Base-by-base conservation (phyloP, 2,113 vertebrate species). In the Catharus bicknelli region DNA sequence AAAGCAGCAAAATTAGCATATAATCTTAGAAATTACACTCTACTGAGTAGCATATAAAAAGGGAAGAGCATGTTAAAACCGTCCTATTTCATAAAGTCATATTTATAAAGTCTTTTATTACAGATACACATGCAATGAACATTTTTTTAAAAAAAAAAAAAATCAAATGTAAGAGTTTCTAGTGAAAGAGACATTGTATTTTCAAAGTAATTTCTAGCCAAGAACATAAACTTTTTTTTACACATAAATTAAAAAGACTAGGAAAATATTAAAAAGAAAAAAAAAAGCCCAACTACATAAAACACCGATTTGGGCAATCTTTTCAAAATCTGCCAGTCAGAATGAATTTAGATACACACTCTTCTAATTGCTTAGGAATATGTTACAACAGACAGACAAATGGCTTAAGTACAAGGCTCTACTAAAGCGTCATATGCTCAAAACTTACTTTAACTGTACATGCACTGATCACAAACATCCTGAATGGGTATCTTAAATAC, bases 391-490 rank as follows among this genome's bases (percentile, higher is more conserved):
- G 67, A 84, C 51, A 91, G 83, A 92, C 40, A 96, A 92, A 96
- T 34, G 61, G 86, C 75, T 94, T 87, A 88, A 76, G 42, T 90
- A 92, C 94, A 83, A 85, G 74, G 53, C 58, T 96, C 72, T 88
- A 74, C 40, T 83, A 47, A 94, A 74, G 45, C 15, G 2, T 90
- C 85, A 26, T 55, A 48, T 88, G 36, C 54, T 94, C 53, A 79
- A 95, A 93, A 95, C 77, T 90, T 95, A 86, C 62, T 91, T 75
- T 54, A 96, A 94, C 77, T 97, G 92, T 84, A 53, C 74, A 95
- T 85, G 54, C 77, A 90, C 73, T 90, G 86, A 95, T 79, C 64
- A 89, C 75, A 91, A 75, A 95, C 94, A 91, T 57, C 74, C 30
- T 85, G 87, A 95, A 93, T 55, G 32, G 51, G 32, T 88, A 89